Conservation (phyloP, 2,888 invertebrate genomes). For the Cerastis leucographa region DNA sequence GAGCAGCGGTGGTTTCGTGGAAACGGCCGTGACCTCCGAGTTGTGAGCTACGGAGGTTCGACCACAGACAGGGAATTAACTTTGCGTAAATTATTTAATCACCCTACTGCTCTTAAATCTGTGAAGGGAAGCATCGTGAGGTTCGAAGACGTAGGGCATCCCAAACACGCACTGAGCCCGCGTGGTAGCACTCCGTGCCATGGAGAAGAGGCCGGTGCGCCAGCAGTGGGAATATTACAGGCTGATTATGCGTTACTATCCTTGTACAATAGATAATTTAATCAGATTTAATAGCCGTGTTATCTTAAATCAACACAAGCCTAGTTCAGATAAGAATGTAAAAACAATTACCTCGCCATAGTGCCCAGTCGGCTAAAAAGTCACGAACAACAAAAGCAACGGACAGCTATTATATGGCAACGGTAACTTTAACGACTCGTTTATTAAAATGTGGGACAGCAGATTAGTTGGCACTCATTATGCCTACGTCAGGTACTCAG, state of each 20-base stretch:
- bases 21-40: no score
- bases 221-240: background rate
- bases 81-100: no score
- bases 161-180: background rate
- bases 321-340: conserved; percentile 25
- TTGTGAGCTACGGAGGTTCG: no score
- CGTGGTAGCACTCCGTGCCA: background rate
- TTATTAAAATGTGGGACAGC: conserved; percentile 68
- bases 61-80: no score
- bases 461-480: conserved; percentile 63
- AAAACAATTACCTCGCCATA: conserved; percentile 44
- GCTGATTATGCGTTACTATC: background rate
- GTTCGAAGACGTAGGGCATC: no score
- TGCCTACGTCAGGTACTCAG: conserved; percentile 33
- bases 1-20: no score
- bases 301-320: conserved; percentile 21
- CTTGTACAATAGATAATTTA: background rate
- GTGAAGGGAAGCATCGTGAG: no score
- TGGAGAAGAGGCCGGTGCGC: background rate
- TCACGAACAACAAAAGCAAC: conserved; percentile 52
- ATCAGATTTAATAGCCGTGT: background rate
- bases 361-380: conserved; percentile 37
- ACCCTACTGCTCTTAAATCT: no score
- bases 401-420: conserved; percentile 52
- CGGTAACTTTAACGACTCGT: conserved; percentile 62